These are phyloP conservation scores for Chelidonichthys spinosus DNA, from an alignment of 2,797 vertebrate genomes.

Conservation along the genomic window DNA sequence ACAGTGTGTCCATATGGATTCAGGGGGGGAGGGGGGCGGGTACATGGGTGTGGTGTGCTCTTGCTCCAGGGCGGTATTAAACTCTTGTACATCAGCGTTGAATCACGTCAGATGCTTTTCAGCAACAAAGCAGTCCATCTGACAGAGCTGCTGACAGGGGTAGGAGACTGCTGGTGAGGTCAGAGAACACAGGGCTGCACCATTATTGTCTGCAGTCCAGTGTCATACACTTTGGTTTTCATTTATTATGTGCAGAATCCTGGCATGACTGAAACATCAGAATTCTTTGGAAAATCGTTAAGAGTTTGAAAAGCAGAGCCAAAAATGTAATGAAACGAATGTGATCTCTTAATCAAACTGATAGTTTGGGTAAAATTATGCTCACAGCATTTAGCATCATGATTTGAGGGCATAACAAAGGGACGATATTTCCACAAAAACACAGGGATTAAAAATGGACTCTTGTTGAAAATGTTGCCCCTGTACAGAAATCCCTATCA, in stretches of 20 bases:
- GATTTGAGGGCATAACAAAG: conserved; percentile 8
- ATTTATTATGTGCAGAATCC: conserved; percentile 27
- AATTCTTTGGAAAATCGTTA: conserved; percentile 30
- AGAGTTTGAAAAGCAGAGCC: conserved; percentile 13
- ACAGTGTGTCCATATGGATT: conserved; percentile 25
- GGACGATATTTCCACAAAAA: neutral
- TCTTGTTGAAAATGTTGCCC: neutral
- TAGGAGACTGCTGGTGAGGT: conserved; percentile 33
- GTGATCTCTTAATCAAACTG: conserved; percentile 23
- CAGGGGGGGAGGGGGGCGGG: conserved; percentile 8
- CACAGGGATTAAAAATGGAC: conserved; percentile 1
- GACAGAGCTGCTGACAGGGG: conserved; percentile 27
- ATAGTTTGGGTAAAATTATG: conserved; percentile 13
- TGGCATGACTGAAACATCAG: conserved; percentile 49
- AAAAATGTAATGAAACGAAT: conserved; percentile 33
- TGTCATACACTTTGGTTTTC: conserved; percentile 29
- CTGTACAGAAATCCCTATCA: conserved; percentile 12
- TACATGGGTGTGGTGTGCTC: conserved; percentile 50
- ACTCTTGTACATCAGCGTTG: conserved; percentile 34
- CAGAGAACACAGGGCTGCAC: conserved; percentile 29
- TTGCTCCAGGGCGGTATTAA: conserved; percentile 34
- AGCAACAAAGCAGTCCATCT: conserved; percentile 31
- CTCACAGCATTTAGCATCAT: conserved; percentile 5
- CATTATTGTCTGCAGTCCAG: conserved; percentile 21
- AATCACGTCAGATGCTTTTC: conserved; percentile 34